Evolutionary conservation across 2,113 vertebrate genomes (phyloP).

Genomic region (Pao palembangensis): DNA sequence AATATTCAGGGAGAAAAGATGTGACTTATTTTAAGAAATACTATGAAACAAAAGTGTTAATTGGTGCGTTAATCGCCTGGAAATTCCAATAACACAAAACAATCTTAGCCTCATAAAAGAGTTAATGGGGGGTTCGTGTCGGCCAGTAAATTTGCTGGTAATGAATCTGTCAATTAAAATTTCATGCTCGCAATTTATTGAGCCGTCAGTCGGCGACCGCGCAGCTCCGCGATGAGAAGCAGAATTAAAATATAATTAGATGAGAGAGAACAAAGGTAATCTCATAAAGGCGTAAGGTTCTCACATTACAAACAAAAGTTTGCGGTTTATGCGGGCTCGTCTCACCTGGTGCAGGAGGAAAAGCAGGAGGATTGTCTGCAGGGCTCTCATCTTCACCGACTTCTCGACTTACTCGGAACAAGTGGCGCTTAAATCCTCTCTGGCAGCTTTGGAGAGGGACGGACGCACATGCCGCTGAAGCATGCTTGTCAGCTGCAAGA

Average conservation of each 20-base stretch:
- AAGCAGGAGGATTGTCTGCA: conserved; percentile 81
- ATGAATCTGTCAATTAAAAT: conserved; percentile 2
- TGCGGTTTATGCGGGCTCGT: neutral
- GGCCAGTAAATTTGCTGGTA: neutral
- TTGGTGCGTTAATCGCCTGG: neutral
- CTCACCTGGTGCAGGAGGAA: conserved; percentile 89
- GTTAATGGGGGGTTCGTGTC: neutral
- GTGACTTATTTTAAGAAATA: neutral
- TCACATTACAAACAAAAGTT: neutral
- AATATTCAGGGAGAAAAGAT: neutral
- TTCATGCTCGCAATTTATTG: neutral
- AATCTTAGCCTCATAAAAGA: neutral
- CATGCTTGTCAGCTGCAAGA: conserved; percentile 68
- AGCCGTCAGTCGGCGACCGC: neutral
- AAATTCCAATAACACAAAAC: neutral
- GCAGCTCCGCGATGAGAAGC: neutral
- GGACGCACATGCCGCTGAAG: conserved; percentile 56
- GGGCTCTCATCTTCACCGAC: conserved; percentile 80
- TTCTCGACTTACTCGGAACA: conserved; percentile 73
- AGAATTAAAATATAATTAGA: neutral
- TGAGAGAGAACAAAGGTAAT: too few species aligned
- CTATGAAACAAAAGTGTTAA: neutral
- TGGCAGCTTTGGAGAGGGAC: conserved; percentile 58
- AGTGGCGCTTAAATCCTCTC: conserved; percentile 78
- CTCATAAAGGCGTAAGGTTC: neutral